Conservation (phyloP, 2,113 vertebrate genomes). For the Clarias gariepinus region DNA sequence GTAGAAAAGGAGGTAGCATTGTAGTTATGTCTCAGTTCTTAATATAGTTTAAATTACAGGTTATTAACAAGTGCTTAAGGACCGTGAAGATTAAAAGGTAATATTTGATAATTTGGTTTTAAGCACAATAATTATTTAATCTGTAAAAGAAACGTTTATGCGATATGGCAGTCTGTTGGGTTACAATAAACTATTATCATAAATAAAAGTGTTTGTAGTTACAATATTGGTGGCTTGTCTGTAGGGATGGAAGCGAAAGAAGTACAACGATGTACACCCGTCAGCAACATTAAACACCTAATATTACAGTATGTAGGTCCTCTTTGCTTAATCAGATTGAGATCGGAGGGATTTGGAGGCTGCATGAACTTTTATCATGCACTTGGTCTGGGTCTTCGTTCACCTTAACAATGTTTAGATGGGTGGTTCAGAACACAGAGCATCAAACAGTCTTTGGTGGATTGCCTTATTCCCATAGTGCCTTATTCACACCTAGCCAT, state of each 20-base stretch:
- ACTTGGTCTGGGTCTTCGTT: too few relatives aligned
- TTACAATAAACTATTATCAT: not conserved
- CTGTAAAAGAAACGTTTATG: not conserved
- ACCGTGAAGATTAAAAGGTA: not conserved
- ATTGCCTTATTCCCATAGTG: too few relatives aligned
- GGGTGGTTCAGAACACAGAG: too few relatives aligned
- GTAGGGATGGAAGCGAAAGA: not conserved
- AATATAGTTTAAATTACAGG: not conserved
- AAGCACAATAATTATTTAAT: not conserved
- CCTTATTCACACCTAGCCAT: too few relatives aligned
- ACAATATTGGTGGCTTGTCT: not conserved
- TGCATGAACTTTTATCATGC: too few relatives aligned
- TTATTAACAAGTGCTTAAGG: not conserved
- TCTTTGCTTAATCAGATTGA: too few relatives aligned
- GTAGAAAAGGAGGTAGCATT: not conserved
- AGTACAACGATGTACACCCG: not conserved
- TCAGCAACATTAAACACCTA: too few relatives aligned
- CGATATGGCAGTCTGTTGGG: too few relatives aligned
- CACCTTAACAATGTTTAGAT: too few relatives aligned
- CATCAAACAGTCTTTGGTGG: too few relatives aligned
- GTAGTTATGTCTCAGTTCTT: not conserved
- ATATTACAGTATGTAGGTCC: too few relatives aligned
- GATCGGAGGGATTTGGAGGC: too few relatives aligned
- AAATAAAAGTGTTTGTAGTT: not conserved
- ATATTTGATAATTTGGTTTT: not conserved